A percentile compares a stretch with the other conserved stretches of the same genome.
These are phyloP conservation scores for Heteromormyrus szaboi DNA, from an alignment of 2,797 vertebrate genomes.

Conservation along the genomic window DNA sequence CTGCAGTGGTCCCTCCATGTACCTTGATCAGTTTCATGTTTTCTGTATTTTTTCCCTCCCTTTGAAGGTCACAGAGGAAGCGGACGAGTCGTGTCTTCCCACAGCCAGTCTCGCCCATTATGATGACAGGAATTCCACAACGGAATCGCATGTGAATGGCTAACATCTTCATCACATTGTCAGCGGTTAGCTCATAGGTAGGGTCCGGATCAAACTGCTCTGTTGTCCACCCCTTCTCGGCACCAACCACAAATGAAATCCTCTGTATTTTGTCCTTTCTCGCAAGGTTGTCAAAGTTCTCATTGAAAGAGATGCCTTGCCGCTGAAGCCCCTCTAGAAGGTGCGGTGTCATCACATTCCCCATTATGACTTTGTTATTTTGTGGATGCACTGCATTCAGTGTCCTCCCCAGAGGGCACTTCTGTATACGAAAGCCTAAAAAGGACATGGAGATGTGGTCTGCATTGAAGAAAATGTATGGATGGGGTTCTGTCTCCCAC, in stretches of 20 bases:
- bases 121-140: conserved; percentile 69
- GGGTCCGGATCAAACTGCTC: conserved; percentile 59
- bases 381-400: conserved; percentile 56
- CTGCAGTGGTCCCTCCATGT: conserved; percentile 67
- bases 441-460: conserved; percentile 69
- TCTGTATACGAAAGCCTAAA: conserved; percentile 61
- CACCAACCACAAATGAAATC: conserved; percentile 63
- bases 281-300: conserved; percentile 57
- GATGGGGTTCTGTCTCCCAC: conserved; percentile 69
- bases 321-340: conserved; percentile 50
- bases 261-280: conserved; percentile 57
- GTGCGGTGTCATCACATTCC: conserved; percentile 52
- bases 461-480: conserved; percentile 71
- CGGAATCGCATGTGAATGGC: conserved; percentile 72
- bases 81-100: conserved; percentile 68
- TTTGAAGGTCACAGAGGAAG: conserved; percentile 67
- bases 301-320: conserved; percentile 61
- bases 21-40: conserved; percentile 71
- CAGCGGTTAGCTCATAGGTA: conserved; percentile 67
- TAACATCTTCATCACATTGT: conserved; percentile 75
- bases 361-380: conserved; percentile 47
- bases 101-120: conserved; percentile 75
- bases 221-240: conserved; percentile 40
- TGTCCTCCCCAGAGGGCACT: neutral
- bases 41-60: conserved; percentile 44